Evolutionary conservation across 2,113 vertebrate genomes (phyloP), one percentile per base, ranked within the genome.

Genomic region (Tachysurus vachellii): DNA sequence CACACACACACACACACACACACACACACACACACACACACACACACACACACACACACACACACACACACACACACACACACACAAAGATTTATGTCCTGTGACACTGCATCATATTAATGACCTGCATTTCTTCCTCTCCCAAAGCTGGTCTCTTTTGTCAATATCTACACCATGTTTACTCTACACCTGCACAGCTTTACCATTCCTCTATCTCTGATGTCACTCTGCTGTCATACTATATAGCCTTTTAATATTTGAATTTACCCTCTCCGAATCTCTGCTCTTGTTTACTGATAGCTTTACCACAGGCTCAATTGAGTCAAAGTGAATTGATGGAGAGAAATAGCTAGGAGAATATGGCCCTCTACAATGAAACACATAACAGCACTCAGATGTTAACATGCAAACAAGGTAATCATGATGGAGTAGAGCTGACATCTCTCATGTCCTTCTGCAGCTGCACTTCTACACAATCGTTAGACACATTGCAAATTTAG

Each of bases 81-180:
- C 36, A 36, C 36, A 12, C 4, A 77, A 83, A 91, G 82, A 87
- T 89, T 83, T 86, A 89, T 89, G 87, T 87, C 47, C 85, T 80
- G 75, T 88, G 87, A 87, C 89, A 87, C 73, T 79, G 77, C 75
- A 87, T 91, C 88, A 89, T 91, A 87, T 91, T 91, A 88, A 77
- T 89, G 89, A 89, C 89, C 89, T 90, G 89, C 80, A 88, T 90
- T 90, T 70, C 62, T 23, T 73, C 68, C 76, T 75, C 57, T 64
- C n/a, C 36, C 23, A 76, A 83, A 62, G 57, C 61, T 61, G 42
- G 42, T 70, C 71, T 83, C 16, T 75, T 64, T 9, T 57, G 28
- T 66, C 28, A 80, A 23, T 59, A n/a, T 47, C 61, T 80, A 31
- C 28, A 23, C 75, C 42, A 28, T 61, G 36, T 62, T 83, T 68